Evolutionary conservation across 2,113 vertebrate species (phyloP).

Genomic region (Charadrius vociferus): DNA sequence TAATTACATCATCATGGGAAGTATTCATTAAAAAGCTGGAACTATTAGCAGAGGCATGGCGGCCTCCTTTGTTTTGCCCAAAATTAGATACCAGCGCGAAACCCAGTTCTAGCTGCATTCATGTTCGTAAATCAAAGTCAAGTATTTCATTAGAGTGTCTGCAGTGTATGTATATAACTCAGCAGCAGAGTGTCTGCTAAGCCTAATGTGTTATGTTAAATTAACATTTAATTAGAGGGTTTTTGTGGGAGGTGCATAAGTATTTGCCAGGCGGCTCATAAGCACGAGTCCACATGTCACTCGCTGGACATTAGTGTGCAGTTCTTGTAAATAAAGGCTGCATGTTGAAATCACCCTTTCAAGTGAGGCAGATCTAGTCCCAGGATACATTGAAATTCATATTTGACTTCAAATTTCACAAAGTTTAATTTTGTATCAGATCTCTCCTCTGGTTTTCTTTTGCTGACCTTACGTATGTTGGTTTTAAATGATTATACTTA

Average conservation of each 20-base stretch:
- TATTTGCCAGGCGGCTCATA: background rate
- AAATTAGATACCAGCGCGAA: conserved; percentile 3
- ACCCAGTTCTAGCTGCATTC: conserved; percentile 19
- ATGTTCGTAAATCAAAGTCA: conserved; percentile 61
- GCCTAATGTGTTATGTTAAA: conserved; percentile 62
- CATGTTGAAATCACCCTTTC: background rate
- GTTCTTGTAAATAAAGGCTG: background rate
- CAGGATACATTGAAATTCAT: background rate
- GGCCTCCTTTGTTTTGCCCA: conserved; percentile 30
- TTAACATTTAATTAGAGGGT: conserved; percentile 59
- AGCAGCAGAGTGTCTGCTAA: conserved; percentile 52
- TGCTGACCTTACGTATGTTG: background rate
- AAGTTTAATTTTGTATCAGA: background rate
- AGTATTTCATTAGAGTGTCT: conserved; percentile 62
- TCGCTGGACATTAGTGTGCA: background rate
- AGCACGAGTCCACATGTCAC: background rate
- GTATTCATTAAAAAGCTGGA: conserved; percentile 55
- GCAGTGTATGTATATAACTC: conserved; percentile 61
- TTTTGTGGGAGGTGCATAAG: conserved; percentile 26
- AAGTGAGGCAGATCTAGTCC: background rate
- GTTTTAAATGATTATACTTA: background rate
- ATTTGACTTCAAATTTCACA: background rate
- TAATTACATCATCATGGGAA: conserved; percentile 27
- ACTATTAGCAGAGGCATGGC: background rate
- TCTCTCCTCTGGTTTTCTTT: background rate